These are phyloP conservation scores for Nomada fabriciana DNA, from an alignment of 2,888 invertebrate species.

Conservation along the genomic window DNA sequence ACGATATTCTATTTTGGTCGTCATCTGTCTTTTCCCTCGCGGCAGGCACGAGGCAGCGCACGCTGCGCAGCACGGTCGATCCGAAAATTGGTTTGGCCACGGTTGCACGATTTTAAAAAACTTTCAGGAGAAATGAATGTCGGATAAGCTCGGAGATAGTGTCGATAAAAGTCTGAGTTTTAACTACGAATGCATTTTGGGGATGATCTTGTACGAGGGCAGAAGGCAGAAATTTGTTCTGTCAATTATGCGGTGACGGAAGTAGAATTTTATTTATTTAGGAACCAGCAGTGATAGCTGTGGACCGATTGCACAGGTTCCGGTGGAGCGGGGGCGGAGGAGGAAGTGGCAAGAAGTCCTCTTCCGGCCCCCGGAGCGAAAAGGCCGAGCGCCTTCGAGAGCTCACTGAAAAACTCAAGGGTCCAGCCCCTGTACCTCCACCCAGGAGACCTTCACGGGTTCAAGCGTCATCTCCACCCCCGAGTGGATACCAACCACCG, in stretches of 20 bases:
- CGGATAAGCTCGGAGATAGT: no score
- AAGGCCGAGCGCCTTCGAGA: constrained; percentile 91
- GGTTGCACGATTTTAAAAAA: constrained; percentile 47
- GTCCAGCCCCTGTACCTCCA: constrained; percentile 84
- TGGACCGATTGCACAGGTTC: constrained; percentile 93
- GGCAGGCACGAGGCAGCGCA: constrained; percentile 67
- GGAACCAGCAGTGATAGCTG: constrained; percentile 87
- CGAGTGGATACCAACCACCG: constrained; percentile 73
- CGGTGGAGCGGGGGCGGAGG: constrained; percentile 85
- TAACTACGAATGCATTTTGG: no score
- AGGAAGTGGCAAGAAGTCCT: constrained; percentile 80
- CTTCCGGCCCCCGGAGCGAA: constrained; percentile 85
- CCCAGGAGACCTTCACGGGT: constrained; percentile 80
- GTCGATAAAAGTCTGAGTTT: neutral
- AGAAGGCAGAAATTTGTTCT: neutral
- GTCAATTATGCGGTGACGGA: neutral
- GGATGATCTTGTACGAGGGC: neutral
- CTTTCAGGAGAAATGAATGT: neutral
- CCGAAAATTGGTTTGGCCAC: constrained; percentile 57
- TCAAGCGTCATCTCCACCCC: constrained; percentile 81
- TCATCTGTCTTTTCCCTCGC: constrained; percentile 72
- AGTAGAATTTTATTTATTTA: constrained; percentile 43
- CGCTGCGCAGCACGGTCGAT: constrained; percentile 57
- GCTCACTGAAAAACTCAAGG: constrained; percentile 92
- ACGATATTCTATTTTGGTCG: constrained; percentile 79